Percentiles rank a stretch among this genome's conserved stretches.
These are phyloP conservation scores for Homarus americanus DNA, from an alignment of 1,140 invertebrate genomes.

Conservation along the genomic window DNA sequence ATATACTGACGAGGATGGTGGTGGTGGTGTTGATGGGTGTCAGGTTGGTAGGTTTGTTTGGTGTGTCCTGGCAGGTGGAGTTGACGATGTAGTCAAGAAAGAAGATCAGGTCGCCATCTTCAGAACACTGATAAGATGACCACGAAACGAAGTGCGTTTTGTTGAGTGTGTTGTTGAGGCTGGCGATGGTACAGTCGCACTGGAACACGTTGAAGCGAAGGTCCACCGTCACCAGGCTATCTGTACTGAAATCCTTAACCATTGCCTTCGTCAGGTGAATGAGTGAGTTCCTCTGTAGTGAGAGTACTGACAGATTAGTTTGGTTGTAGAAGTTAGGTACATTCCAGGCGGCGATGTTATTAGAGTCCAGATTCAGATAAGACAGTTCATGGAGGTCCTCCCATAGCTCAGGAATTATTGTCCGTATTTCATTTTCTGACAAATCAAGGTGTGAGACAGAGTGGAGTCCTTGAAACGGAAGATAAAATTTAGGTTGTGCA, in stretches of 20 bases:
- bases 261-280: conserved; percentile 37
- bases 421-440: conserved; percentile 33
- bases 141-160: conserved; percentile 38
- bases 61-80: not conserved
- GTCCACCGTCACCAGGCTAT: conserved; percentile 32
- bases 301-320: conserved; percentile 3
- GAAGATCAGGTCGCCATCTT: not conserved
- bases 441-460: conserved; percentile 17
- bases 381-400: conserved; percentile 21
- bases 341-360: conserved; percentile 50
- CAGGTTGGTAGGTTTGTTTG: no score
- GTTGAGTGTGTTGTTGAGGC: conserved; percentile 41
- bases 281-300: conserved; percentile 42
- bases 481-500: not conserved
- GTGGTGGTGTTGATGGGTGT: not conserved
- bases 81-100: conserved; percentile 10
- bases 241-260: conserved; percentile 47
- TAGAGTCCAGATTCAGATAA: conserved; percentile 8
- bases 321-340: conserved; percentile 23
- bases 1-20: not conserved
- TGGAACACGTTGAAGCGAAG: conserved; percentile 37
- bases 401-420: conserved; percentile 24
- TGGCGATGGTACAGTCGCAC: conserved; percentile 36
- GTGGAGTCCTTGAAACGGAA: conserved; percentile 13
- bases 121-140: conserved; percentile 16